These are phyloP conservation scores for Cynocephalus volans DNA, from an alignment of 2,113 vertebrate genomes.

Conservation along the genomic window DNA sequence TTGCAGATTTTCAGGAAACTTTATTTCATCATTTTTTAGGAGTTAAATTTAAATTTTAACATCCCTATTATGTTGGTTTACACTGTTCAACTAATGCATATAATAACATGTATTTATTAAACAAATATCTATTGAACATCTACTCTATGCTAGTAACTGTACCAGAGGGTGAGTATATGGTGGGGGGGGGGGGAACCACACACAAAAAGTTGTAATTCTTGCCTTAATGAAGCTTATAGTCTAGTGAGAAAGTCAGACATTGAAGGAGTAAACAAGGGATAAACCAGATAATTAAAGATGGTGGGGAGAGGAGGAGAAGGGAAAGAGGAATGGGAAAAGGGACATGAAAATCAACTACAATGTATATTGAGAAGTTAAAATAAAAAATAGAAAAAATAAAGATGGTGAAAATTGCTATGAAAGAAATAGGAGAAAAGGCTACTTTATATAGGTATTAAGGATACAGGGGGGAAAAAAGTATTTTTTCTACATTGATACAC, in stretches of 20 bases:
- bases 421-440: conserved; percentile 20
- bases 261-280: neutral
- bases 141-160: neutral
- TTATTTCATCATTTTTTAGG: conserved; percentile 49
- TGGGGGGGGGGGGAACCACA: neutral
- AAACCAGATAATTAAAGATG: conserved; percentile 12
- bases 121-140: neutral
- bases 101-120: neutral
- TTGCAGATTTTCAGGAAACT: conserved; percentile 40
- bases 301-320: no score
- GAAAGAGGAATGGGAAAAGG: no score
- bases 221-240: neutral
- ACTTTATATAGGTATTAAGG: neutral
- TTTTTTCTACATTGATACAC: neutral
- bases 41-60: conserved; percentile 36
- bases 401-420: conserved; percentile 19
- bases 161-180: neutral
- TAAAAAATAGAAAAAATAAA: neutral
- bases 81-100: neutral
- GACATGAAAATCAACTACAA: no score
- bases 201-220: neutral
- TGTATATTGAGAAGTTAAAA: no score
- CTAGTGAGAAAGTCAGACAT: neutral
- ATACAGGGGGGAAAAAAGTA: neutral
- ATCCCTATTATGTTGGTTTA: neutral